These are phyloP conservation scores for Xenentodon cancila DNA, from an alignment of 2,797 vertebrate genomes.

Conservation along the genomic window DNA sequence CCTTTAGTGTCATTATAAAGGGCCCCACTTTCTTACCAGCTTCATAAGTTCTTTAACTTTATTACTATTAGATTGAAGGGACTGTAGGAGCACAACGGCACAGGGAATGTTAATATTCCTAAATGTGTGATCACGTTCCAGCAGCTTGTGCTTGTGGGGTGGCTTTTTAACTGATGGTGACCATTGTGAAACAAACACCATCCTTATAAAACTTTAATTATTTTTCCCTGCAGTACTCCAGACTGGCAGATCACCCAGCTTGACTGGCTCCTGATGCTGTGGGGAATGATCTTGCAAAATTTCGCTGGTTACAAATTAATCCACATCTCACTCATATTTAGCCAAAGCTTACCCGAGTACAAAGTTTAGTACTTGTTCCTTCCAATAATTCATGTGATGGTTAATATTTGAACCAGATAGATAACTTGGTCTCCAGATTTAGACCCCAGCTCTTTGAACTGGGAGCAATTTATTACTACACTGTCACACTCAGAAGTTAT, in stretches of 20 bases:
- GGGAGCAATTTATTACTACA: conserved; percentile 7
- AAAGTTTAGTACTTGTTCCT: conserved; percentile 68
- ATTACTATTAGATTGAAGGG: neutral
- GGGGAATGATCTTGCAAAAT: conserved; percentile 57
- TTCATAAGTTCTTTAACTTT: conserved; percentile 10
- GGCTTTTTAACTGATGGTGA: neutral
- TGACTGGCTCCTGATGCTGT: neutral
- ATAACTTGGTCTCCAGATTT: conserved; percentile 54
- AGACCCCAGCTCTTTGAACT: conserved; percentile 44
- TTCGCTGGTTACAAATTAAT: conserved; percentile 77
- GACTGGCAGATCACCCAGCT: conserved; percentile 11
- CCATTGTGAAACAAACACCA: conserved; percentile 40
- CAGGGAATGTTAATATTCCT: no score
- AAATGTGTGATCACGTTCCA: no score
- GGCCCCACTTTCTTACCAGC: neutral
- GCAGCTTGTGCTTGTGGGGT: neutral
- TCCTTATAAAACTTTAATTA: conserved; percentile 64
- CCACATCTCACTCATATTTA: conserved; percentile 52
- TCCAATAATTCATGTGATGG: conserved; percentile 71
- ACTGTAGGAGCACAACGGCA: no score
- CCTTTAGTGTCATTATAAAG: no score
- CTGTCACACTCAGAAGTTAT: conserved; percentile 12
- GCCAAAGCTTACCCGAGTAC: conserved; percentile 51
- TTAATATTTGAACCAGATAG: conserved; percentile 76
- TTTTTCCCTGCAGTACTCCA: conserved; percentile 20